phyloP scores from a whole-genome alignment of 2,888 invertebrate species.

The Sphaerophoria taeniata region DNA sequence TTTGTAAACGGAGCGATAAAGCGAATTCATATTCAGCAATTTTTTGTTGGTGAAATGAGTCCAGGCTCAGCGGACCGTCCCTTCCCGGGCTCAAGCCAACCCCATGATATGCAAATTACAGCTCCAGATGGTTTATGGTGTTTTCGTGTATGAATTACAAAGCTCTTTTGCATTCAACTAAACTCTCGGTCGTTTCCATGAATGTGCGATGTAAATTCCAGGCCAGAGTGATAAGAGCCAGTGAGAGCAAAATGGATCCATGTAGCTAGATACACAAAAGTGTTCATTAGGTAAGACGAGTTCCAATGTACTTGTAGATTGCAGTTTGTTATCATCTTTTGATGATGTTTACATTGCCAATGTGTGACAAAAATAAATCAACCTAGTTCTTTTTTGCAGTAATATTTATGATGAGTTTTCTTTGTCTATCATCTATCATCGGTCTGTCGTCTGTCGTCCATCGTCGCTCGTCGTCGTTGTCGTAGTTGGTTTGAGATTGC shows the following conservation, averaged over 20 bases:
- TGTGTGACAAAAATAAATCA: constrained; percentile 42
- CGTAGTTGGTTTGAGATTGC: too few species aligned
- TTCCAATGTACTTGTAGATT: not conserved
- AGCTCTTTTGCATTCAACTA: not conserved
- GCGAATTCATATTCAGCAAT: constrained; percentile 18
- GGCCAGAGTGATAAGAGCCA: constrained; percentile 13
- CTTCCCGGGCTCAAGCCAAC: not conserved
- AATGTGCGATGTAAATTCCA: not conserved
- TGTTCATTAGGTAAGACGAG: not conserved
- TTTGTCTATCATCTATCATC: too few species aligned
- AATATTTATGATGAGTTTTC: constrained; percentile 13
- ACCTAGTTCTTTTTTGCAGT: not conserved
- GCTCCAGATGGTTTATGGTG: constrained; percentile 44
- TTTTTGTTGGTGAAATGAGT: not conserved
- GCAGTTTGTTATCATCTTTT: constrained; percentile 12
- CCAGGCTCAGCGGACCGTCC: not conserved
- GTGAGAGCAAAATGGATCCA: not conserved
- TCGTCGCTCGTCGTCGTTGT: too few species aligned
- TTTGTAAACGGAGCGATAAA: constrained; percentile 20
- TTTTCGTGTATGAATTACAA: constrained; percentile 31
- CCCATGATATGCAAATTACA: not conserved
- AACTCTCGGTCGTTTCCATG: not conserved
- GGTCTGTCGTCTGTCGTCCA: too few species aligned
- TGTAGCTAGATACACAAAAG: not conserved
- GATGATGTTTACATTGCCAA: constrained; percentile 26